phyloP scores from a whole-genome alignment of 2,113 vertebrate genomes.

The Rhabdornis inornatus region DNA sequence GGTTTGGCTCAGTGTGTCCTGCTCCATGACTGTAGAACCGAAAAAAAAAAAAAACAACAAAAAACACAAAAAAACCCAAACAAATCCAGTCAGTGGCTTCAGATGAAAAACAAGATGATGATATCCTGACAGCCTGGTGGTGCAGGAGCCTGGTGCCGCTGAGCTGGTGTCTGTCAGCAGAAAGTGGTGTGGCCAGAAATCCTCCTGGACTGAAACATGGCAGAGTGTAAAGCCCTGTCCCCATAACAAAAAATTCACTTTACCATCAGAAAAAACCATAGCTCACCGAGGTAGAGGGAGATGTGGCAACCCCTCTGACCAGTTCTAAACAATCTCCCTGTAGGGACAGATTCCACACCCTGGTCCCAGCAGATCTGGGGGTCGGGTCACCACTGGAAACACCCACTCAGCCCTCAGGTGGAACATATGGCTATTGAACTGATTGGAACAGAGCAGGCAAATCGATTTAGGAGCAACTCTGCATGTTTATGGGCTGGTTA shows the following conservation, averaged over 20 bases:
- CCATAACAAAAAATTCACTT: not conserved
- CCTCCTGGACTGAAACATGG: not conserved
- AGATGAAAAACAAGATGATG: not conserved
- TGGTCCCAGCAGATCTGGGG: not conserved
- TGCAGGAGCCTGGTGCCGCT: not conserved
- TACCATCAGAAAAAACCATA: not conserved
- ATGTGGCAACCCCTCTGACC: not conserved
- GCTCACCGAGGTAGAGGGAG: not conserved
- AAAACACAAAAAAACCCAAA: not conserved
- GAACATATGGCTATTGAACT: not conserved
- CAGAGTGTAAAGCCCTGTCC: not conserved
- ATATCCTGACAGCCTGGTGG: not conserved
- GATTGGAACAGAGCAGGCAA: not conserved
- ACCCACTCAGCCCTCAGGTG: not conserved
- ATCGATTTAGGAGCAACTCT: not conserved
- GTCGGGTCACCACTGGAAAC: not conserved
- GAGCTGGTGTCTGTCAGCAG: not conserved
- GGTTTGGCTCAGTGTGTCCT: not conserved
- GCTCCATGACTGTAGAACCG: not conserved
- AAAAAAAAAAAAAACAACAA: not conserved
- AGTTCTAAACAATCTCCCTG: not conserved
- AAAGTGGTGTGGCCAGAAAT: not conserved
- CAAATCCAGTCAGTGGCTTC: not conserved
- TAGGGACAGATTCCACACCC: not conserved
- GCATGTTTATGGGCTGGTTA: not conserved